A percentile compares a stretch with the other conserved stretches of the same genome.
These are phyloP conservation scores for Bactericera cockerelli DNA, from an alignment of 1,140 invertebrate genomes.

Conservation along the genomic window DNA sequence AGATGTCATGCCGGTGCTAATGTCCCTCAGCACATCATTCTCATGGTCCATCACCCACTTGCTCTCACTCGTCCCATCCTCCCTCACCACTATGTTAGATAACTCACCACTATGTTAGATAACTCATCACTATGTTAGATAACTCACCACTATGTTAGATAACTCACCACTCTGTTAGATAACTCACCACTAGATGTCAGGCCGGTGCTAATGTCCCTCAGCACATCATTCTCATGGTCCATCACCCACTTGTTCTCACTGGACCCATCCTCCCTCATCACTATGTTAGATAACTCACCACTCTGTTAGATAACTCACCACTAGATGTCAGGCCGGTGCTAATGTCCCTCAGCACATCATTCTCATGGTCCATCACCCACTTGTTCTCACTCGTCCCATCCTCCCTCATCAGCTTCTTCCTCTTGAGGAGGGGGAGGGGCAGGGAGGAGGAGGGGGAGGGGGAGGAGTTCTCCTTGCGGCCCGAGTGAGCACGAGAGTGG, in stretches of 20 bases:
- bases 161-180: too few species aligned
- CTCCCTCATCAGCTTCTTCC: neutral
- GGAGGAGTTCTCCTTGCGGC: neutral
- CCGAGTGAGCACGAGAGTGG: neutral
- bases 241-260: constrained; percentile 6
- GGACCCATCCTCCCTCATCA: neutral
- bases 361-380: neutral
- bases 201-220: neutral
- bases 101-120: too few species aligned
- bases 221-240: neutral
- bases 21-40: neutral
- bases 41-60: constrained; percentile 4
- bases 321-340: neutral
- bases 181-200: too few species aligned
- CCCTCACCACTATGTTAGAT: neutral
- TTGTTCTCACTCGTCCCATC: neutral
- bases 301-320: too few species aligned
- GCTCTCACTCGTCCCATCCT: neutral
- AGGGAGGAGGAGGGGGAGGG: too few species aligned
- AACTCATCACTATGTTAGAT: neutral
- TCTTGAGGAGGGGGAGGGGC: neutral
- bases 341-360: neutral
- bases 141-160: too few species aligned
- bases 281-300: too few species aligned
- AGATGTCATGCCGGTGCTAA: neutral